A percentile compares a stretch with the other conserved stretches of the same genome.
phyloP scores from a whole-genome alignment of 2,113 vertebrate genomes.

The Cebidichthys violaceus region DNA sequence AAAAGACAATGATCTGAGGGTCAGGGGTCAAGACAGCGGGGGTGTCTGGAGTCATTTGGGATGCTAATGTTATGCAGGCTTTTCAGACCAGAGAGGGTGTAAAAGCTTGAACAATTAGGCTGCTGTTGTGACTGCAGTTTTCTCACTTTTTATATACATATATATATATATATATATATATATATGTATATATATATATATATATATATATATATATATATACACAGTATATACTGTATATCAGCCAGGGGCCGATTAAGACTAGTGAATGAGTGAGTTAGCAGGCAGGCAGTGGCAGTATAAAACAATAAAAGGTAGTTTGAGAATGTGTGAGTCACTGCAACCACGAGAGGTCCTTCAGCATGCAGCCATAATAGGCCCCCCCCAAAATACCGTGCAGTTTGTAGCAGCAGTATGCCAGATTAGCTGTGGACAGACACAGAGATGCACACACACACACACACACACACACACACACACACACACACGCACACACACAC shows the following conservation, averaged over 20 bases:
- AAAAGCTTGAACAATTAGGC: slow-evolving; percentile 27
- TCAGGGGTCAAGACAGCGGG: slow-evolving; percentile 46
- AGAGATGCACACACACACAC: neutral
- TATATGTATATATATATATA: neutral
- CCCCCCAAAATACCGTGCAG: neutral
- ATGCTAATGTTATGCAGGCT: slow-evolving; percentile 69
- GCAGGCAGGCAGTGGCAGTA: neutral
- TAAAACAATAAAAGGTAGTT: neutral
- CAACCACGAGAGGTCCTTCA: neutral
- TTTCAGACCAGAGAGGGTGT: slow-evolving; percentile 23
- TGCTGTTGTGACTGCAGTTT: slow-evolving; percentile 33
- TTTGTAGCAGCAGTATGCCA: no score
- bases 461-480: no score
- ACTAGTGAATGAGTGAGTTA: neutral
- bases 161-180: neutral
- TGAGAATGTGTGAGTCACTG: neutral
- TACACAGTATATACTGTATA: no score
- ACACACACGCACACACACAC: no score
- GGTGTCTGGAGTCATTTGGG: slow-evolving; percentile 45
- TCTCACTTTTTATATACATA: neutral
- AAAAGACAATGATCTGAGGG: slow-evolving; percentile 58
- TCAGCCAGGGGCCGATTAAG: neutral
- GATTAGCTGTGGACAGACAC: neutral
- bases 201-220: neutral
- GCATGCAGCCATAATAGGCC: neutral